Percentiles rank a stretch among this genome's conserved stretches.
phyloP scores from a whole-genome alignment of 35 echinoderm and acorn worm genomes.

The Diadema setosum region DNA sequence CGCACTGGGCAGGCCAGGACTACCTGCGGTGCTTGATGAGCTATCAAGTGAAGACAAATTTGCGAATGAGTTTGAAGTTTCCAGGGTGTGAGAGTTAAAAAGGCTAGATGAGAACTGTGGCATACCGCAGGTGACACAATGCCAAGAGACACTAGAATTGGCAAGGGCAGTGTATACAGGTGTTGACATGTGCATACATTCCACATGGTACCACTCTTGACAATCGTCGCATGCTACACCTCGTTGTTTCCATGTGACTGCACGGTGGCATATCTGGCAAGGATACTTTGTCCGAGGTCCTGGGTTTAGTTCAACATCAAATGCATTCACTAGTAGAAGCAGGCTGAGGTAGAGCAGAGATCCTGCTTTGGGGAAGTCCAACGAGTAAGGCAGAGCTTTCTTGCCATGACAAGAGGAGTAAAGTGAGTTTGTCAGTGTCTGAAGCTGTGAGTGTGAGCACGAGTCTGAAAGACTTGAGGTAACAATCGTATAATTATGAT shows the following conservation, averaged over 20 bases:
- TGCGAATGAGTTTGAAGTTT: neutral
- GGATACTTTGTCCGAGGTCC: neutral
- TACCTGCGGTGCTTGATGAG: too few relatives aligned
- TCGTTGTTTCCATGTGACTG: constrained; percentile 2
- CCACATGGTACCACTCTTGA: neutral
- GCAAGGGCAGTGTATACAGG: neutral
- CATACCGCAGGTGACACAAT: neutral
- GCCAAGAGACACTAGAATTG: neutral
- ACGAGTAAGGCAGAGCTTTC: neutral
- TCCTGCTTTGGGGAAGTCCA: neutral
- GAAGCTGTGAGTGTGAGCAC: neutral
- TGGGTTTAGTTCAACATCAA: neutral
- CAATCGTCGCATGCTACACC: neutral
- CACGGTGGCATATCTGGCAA: neutral
- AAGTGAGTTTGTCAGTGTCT: neutral
- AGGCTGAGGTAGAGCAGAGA: constrained; percentile 11
- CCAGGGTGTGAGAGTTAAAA: neutral
- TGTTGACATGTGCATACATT: neutral
- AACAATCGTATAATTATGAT: too few relatives aligned
- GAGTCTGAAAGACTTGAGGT: too few relatives aligned
- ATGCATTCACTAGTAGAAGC: constrained; percentile 12
- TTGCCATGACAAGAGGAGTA: neutral
- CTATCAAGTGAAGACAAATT: neutral
- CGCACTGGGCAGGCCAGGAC: too few relatives aligned
- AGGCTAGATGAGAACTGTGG: neutral